Evolutionary conservation across 2,888 invertebrate genomes (phyloP).

Genomic region (Heterodera filipjevi): DNA sequence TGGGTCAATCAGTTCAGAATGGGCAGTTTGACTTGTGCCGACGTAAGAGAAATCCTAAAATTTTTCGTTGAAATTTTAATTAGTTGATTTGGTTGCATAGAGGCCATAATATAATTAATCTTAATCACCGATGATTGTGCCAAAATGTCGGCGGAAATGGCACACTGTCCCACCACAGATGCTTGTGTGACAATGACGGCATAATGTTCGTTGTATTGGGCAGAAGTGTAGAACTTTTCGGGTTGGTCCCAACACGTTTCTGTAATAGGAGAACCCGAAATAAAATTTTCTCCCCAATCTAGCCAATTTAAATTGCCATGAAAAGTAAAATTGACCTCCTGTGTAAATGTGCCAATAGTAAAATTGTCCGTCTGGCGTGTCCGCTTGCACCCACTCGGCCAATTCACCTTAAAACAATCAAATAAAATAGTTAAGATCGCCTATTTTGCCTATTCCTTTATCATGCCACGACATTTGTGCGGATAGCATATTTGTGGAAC

Average conservation of each 20-base stretch:
- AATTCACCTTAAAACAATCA: slow-evolving; percentile 16
- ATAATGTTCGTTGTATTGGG: slow-evolving; percentile 38
- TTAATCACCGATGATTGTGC: too few species aligned
- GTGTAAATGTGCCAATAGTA: slow-evolving; percentile 41
- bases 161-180: slow-evolving; percentile 31
- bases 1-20: slow-evolving; percentile 34
- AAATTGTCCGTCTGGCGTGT: slow-evolving; percentile 44
- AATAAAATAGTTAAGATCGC: background rate
- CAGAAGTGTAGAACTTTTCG: slow-evolving; percentile 45
- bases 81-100: too few species aligned
- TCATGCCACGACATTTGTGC: too few species aligned
- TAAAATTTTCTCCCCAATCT: background rate
- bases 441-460: background rate
- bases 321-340: background rate
- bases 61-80: too few species aligned
- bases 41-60: too few species aligned
- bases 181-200: slow-evolving; percentile 35
- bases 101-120: too few species aligned
- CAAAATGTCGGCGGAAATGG: slow-evolving; percentile 25
- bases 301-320: too few species aligned
- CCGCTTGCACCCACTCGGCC: slow-evolving; percentile 53
- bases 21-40: background rate
- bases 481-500: too few species aligned
- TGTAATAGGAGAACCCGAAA: slow-evolving; percentile 18
- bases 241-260: slow-evolving; percentile 50